Evolutionary conservation across 2,888 invertebrate species (phyloP), one percentile per base, ranked within the genome.

Genomic region (Tetropium fuscum): DNA sequence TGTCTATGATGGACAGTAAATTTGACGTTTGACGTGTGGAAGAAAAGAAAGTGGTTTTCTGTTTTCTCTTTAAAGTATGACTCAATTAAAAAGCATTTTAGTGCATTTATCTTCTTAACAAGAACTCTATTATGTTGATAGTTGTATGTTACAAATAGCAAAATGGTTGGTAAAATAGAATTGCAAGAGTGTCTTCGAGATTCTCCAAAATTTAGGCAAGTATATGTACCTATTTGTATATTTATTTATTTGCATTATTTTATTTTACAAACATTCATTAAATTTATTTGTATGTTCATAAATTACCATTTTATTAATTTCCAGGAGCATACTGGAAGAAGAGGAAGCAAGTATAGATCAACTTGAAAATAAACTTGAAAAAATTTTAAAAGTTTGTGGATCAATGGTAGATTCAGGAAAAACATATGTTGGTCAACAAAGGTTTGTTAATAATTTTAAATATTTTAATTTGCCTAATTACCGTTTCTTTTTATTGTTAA

Each of bases 361-460:
- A 68, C 85, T 97, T 74, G 97, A 97, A 82, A 90, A 88, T 74
- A 93, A 93, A 79, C 83, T 97, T 67, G 96, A 97, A 75, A 95
- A 94, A 87, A 94, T 95, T 77, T 86, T 97, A 55, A 96, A 96
- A 83, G 87, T 92, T 74, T 95, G 97, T 82, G 90, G 90, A 75
- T 84, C 88, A 69, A 96, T 97, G 90, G 90, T 96, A 68, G 97
- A 97, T 73, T 87, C 92, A 62, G 97, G 97, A 65, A 97, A 97
- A 85, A 88, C 89, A 71, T 97, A 94, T 85, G 91, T 95, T 77
- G 91, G 89, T 80, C 93, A 96, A 80, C 96, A 97, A 85, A 93
- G 94, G 96, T 96, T 73, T 60, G 64, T 47, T 34, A 53, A 58
- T 20, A 30, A 34, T 19, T 53, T 47, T 11, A n/a, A n/a, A n/a